Conservation (phyloP, 2,797 vertebrate genomes). For the Enteromius argenteus region DNA sequence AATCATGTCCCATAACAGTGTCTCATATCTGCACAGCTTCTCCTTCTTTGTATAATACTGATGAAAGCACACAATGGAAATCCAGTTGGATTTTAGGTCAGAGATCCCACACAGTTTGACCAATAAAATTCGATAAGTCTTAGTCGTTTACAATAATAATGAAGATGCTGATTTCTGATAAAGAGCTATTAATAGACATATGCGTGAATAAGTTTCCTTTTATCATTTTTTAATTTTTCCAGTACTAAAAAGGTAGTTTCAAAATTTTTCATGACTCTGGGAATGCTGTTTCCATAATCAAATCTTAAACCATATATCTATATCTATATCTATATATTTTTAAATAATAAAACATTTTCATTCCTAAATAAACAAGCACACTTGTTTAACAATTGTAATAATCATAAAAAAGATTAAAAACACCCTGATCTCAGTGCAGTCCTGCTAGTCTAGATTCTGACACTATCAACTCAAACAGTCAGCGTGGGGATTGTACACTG, state of each 20-base stretch:
- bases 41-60: not conserved
- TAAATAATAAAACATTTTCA: not conserved
- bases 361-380: not conserved
- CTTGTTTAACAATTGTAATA: not conserved
- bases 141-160: not conserved
- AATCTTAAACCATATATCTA: not conserved
- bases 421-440: not conserved
- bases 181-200: not conserved
- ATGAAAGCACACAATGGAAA: constrained; percentile 26
- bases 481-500: constrained; percentile 76
- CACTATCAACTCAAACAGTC: constrained; percentile 64
- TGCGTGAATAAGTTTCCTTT: not conserved
- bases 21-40: constrained; percentile 39
- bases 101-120: not conserved
- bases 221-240: not conserved
- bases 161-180: not conserved
- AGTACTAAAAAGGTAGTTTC: not conserved
- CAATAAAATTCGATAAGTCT: not conserved
- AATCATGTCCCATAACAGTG: constrained; percentile 39
- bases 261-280: not conserved
- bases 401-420: not conserved
- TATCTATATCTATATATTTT: not conserved
- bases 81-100: constrained; percentile 3
- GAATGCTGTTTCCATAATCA: not conserved
- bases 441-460: constrained; percentile 64